Percentiles rank a stretch among this genome's conserved stretches.
Conservation (phyloP, 2,113 vertebrate genomes). For the Mesocricetus auratus region DNA sequence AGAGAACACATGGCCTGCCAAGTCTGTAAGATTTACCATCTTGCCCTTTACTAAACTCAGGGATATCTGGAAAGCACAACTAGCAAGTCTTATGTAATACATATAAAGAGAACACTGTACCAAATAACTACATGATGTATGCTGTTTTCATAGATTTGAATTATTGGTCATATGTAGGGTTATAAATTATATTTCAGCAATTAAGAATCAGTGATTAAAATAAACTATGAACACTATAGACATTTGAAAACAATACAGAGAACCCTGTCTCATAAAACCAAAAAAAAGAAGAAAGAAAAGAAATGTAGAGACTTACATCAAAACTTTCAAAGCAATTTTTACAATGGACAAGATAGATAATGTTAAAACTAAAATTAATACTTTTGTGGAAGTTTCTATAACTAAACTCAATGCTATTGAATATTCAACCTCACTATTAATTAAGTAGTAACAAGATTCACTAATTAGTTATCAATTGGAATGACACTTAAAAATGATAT, state of each 20-base stretch:
- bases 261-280: too few relatives aligned
- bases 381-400: conserved; percentile 11
- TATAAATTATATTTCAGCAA: background rate
- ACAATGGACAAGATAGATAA: background rate
- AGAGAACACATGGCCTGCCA: background rate
- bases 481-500: background rate
- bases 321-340: background rate
- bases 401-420: background rate
- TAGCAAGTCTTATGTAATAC: conserved; percentile 2
- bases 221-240: background rate
- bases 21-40: background rate
- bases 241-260: conserved; percentile 12
- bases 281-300: too few relatives aligned
- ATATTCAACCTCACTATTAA: background rate
- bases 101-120: background rate
- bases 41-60: background rate
- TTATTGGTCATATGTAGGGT: background rate
- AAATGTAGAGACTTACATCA: conserved; percentile 9
- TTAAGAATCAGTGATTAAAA: conserved; percentile 17
- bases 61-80: background rate
- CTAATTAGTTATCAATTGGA: background rate
- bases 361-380: background rate
- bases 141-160: background rate
- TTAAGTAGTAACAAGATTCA: background rate
- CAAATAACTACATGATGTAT: background rate